These are phyloP conservation scores for Gadus chalcogrammus DNA, from an alignment of 2,113 vertebrate species.

Conservation along the genomic window DNA sequence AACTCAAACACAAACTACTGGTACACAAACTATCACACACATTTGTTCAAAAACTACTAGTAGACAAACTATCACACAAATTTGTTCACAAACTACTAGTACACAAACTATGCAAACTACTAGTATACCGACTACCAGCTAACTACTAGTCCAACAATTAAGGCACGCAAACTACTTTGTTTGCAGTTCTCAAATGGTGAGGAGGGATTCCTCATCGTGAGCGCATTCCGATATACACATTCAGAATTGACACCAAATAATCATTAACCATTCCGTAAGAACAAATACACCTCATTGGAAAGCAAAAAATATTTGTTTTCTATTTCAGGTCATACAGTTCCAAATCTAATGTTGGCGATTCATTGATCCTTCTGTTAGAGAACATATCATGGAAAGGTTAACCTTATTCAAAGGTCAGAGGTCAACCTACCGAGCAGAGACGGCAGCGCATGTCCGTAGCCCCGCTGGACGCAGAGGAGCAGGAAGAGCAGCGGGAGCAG, in stretches of 20 bases:
- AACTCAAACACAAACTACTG: too few relatives aligned
- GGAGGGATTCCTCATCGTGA: neutral
- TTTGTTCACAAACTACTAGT: too few relatives aligned
- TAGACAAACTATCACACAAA: too few relatives aligned
- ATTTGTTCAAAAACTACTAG: too few relatives aligned
- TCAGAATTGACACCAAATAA: neutral
- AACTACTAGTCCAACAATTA: too few relatives aligned
- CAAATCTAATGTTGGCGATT: neutral
- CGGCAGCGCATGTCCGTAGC: conserved; percentile 54
- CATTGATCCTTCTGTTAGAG: neutral
- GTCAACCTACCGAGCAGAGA: conserved; percentile 62
- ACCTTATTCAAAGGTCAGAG: conserved; percentile 26
- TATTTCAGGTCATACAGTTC: neutral
- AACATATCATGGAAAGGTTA: neutral
- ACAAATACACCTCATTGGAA: neutral
- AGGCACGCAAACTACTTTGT: neutral
- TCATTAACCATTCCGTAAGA: too few relatives aligned
- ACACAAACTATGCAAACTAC: too few relatives aligned
- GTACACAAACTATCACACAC: too few relatives aligned
- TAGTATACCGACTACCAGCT: neutral
- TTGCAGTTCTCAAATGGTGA: neutral
- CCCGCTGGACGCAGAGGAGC: conserved; percentile 58
- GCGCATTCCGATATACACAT: neutral
- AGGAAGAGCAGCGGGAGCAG: conserved; percentile 61
- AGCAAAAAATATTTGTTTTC: neutral